phyloP scores from a whole-genome alignment of 2,797 vertebrate genomes.

The Spinus olivaceus region DNA sequence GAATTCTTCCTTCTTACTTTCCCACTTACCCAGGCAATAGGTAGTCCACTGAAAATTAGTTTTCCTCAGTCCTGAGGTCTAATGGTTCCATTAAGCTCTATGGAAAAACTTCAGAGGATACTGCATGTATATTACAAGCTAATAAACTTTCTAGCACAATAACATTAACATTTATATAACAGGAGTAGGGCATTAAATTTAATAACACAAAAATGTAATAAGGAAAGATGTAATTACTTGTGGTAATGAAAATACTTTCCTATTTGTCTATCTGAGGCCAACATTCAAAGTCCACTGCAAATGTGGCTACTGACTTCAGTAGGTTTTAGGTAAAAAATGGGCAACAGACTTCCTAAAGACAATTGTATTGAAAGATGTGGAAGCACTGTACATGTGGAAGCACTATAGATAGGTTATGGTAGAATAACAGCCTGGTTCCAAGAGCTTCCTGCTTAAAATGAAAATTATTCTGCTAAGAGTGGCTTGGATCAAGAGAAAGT shows the following conservation, averaged over 20 bases:
- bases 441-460: constrained; percentile 1
- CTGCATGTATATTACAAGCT: not conserved
- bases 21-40: not conserved
- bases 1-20: not conserved
- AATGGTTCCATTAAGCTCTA: not conserved
- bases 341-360: not conserved
- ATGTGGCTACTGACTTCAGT: not conserved
- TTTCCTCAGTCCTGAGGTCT: not conserved
- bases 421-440: not conserved
- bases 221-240: not conserved
- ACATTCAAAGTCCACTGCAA: not conserved
- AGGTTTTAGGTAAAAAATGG: not conserved
- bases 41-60: not conserved
- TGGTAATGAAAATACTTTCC: not conserved
- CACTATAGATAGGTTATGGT: not conserved
- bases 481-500: not conserved
- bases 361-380: not conserved
- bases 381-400: not conserved
- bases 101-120: not conserved
- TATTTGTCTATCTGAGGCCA: not conserved
- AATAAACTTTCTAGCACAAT: not conserved
- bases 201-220: not conserved
- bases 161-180: not conserved
- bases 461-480: not conserved
- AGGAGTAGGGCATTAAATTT: not conserved